Evolutionary conservation across 2,888 invertebrate genomes (phyloP).

Genomic region (Nephrocerus scutellatus): DNA sequence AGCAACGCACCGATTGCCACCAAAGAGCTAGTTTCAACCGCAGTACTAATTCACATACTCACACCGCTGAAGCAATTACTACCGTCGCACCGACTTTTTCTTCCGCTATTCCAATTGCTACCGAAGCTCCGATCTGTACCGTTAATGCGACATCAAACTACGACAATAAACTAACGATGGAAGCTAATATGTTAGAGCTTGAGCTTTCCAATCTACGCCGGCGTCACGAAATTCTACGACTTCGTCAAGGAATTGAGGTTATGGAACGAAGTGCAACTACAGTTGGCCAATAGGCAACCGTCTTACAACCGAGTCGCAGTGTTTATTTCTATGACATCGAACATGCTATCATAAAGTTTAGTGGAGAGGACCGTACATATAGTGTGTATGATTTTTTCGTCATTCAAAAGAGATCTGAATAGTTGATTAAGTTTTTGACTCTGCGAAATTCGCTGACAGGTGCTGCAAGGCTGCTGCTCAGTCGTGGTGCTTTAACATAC

Average conservation of each 20-base stretch:
- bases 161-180: constrained; percentile 1
- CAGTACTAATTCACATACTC: too few relatives aligned
- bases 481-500: constrained; percentile 16
- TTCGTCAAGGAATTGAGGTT: constrained; percentile 9
- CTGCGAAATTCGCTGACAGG: constrained; percentile 16
- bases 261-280: constrained; percentile 6
- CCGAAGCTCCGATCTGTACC: background rate
- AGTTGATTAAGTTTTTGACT: constrained; percentile 15
- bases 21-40: too few relatives aligned
- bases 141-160: background rate
- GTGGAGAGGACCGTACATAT: constrained; percentile 18
- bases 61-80: background rate
- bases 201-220: constrained; percentile 6
- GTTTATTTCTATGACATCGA: constrained; percentile 19
- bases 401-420: too few relatives aligned
- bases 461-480: constrained; percentile 12
- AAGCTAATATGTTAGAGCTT: constrained; percentile 4
- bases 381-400: constrained; percentile 12
- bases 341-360: constrained; percentile 18
- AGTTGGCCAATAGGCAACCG: constrained; percentile 1
- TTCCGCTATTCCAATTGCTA: background rate
- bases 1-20: background rate
- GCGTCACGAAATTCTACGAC: constrained; percentile 9
- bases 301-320: constrained; percentile 3
- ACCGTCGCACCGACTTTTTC: constrained; percentile 1